Evolutionary conservation across 2,113 vertebrate species (phyloP).

Genomic region (Megaceryle torquata): DNA sequence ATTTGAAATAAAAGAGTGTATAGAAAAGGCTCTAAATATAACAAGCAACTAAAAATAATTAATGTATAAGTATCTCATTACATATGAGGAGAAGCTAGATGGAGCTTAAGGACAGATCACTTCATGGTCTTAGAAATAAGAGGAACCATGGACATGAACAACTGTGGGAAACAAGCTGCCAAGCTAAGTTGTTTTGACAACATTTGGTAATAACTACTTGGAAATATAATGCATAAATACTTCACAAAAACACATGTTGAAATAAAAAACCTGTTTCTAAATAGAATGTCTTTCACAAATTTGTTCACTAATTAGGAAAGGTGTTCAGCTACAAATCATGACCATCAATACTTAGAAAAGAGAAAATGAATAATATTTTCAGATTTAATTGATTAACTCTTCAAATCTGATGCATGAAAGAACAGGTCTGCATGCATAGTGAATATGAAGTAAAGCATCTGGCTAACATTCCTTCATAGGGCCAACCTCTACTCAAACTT

Average conservation of each 20-base stretch:
- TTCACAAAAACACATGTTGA: neutral
- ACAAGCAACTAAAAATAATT: neutral
- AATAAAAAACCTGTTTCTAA: neutral
- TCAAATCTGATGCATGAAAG: neutral
- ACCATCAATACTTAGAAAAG: neutral
- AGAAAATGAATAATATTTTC: neutral
- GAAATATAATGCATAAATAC: neutral
- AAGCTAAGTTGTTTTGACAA: neutral
- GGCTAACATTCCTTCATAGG: slow-evolving; percentile 41
- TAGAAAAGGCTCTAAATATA: neutral
- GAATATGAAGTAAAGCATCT: slow-evolving; percentile 60
- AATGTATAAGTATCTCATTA: neutral
- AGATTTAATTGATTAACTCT: neutral
- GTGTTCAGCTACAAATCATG: neutral
- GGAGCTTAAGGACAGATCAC: neutral
- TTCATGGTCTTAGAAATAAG: neutral
- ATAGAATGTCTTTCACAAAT: neutral
- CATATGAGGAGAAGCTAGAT: neutral
- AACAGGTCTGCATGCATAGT: neutral
- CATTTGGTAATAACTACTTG: neutral
- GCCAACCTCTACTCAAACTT: neutral
- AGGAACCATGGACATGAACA: neutral
- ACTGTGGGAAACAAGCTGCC: neutral
- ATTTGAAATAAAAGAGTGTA: neutral
- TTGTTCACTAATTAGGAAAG: slow-evolving; percentile 3